Evolutionary conservation across 2,888 invertebrate genomes (phyloP).

Genomic region (Amphimallon solstitiale): DNA sequence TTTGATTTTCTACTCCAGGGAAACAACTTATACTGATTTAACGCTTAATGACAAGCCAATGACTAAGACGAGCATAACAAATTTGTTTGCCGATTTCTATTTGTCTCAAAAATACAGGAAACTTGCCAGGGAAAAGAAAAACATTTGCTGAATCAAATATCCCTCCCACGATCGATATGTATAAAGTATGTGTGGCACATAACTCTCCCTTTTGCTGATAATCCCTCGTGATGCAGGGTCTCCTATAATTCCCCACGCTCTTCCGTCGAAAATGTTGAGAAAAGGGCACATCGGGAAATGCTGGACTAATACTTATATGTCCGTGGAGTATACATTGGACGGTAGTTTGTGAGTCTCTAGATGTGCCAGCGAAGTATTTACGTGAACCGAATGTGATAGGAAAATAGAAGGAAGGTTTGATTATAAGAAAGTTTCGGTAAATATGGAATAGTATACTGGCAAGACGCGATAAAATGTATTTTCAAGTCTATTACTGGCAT

Average conservation of each 20-base stretch:
- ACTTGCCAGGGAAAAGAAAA: neutral
- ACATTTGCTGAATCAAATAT: neutral
- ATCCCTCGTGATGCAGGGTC: conserved; percentile 27
- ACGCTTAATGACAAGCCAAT: neutral
- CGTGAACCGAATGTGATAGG: too few relatives aligned
- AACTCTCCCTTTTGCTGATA: conserved; percentile 27
- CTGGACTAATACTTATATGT: neutral
- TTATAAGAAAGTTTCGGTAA: too few relatives aligned
- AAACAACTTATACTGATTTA: neutral
- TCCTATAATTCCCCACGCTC: conserved; percentile 7
- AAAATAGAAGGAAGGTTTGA: too few relatives aligned
- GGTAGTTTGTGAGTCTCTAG: too few relatives aligned
- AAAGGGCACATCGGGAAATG: conserved; percentile 7
- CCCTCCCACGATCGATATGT: conserved; percentile 9
- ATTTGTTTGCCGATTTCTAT: neutral
- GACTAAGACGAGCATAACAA: neutral
- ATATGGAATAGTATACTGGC: too few relatives aligned
- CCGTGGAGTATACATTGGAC: too few relatives aligned
- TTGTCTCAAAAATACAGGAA: neutral
- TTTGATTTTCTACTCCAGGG: too few relatives aligned
- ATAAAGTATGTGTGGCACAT: neutral
- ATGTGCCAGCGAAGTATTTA: too few relatives aligned
- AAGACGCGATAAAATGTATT: too few relatives aligned
- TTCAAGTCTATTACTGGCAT: too few relatives aligned
- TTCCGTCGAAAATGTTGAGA: neutral